Conservation (phyloP, 2,797 vertebrate species). For the Pitangus sulphuratus region DNA sequence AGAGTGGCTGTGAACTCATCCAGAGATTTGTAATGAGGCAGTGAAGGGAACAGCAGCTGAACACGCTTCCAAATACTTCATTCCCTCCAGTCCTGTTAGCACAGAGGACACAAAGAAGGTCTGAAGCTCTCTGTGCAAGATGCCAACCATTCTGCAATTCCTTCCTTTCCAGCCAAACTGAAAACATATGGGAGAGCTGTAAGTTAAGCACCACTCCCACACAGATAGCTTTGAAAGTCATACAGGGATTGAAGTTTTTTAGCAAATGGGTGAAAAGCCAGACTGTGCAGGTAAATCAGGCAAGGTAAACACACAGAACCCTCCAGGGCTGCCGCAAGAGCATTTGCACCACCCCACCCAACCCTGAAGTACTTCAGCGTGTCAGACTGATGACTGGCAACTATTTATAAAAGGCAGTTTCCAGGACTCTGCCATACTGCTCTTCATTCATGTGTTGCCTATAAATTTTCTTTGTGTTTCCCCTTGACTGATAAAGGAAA, state of each 20-base stretch:
- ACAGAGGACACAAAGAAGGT: neutral
- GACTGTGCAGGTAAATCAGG: neutral
- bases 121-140: neutral
- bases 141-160: neutral
- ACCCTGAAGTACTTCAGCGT: neutral
- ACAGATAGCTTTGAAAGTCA: neutral
- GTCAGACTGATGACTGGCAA: neutral
- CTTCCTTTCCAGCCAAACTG: neutral
- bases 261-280: neutral
- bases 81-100: neutral
- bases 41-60: neutral
- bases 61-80: neutral
- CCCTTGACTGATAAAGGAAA: constrained; percentile 1
- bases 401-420: neutral
- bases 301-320: neutral
- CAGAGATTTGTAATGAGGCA: neutral
- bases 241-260: neutral
- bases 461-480: neutral
- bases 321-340: neutral
- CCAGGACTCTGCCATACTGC: neutral
- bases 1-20: neutral
- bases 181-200: neutral
- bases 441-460: neutral
- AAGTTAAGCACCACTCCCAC: neutral
- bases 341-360: neutral